Conservation (phyloP, 1,140 invertebrate species). For the Bombus turneri region DNA sequence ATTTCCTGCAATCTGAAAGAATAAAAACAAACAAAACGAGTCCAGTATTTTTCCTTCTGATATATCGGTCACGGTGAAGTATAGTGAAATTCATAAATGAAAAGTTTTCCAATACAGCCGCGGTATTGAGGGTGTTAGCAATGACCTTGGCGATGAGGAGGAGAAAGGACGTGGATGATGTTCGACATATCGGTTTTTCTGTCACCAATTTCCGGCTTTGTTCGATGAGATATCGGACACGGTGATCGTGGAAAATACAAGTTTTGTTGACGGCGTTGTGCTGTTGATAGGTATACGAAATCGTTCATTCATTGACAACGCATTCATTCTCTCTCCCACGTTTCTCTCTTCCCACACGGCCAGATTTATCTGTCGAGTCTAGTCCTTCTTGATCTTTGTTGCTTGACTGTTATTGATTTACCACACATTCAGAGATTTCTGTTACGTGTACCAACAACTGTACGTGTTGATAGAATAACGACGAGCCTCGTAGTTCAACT, state of each 20-base stretch:
- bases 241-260: conserved; percentile 9
- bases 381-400: conserved; percentile 11
- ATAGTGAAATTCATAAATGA: neutral
- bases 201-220: conserved; percentile 55
- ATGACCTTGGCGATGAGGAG: conserved; percentile 52
- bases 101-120: neutral
- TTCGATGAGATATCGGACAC: conserved; percentile 45
- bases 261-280: neutral
- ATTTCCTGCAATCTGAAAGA: neutral
- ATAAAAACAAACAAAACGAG: too few relatives aligned
- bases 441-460: neutral
- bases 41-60: neutral
- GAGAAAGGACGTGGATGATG: conserved; percentile 31
- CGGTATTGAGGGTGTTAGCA: conserved; percentile 20
- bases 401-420: neutral
- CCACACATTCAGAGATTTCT: neutral
- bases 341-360: neutral
- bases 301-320: conserved; percentile 9
- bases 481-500: too few relatives aligned
- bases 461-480: neutral
- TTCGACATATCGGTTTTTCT: conserved; percentile 54
- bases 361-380: neutral
- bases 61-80: neutral
- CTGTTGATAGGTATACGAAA: neutral
- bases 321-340: conserved; percentile 17